Evolutionary conservation across 2,888 invertebrate species (phyloP).

Genomic region (Parelbella ahira): DNA sequence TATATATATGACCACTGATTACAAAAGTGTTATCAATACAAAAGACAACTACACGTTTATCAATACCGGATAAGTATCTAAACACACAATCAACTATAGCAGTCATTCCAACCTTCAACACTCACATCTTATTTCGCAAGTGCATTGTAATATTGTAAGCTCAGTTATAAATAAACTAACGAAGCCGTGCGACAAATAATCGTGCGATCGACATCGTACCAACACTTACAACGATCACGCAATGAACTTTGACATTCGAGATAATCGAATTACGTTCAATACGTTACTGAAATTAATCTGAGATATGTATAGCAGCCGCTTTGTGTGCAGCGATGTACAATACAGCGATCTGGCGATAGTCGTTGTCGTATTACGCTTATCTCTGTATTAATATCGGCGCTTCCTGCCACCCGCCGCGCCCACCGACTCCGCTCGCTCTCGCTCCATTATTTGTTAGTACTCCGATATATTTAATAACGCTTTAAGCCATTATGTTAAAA

Average conservation of each 20-base stretch:
- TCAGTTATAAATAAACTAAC: slow-evolving; percentile 9
- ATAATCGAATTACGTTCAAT: slow-evolving; percentile 57
- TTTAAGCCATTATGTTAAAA: too few species aligned
- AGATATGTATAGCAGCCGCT: slow-evolving; percentile 27
- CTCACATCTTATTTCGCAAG: slow-evolving; percentile 1
- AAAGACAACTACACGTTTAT: too few species aligned
- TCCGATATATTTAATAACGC: too few species aligned
- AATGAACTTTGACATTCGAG: slow-evolving; percentile 53
- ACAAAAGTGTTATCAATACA: too few species aligned
- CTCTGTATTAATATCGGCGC: slow-evolving; percentile 44
- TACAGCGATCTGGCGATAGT: slow-evolving; percentile 52
- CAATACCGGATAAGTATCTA: not conserved
- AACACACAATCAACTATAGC: not conserved
- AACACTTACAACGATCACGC: slow-evolving; percentile 29
- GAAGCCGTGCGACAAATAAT: too few species aligned
- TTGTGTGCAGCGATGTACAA: slow-evolving; percentile 40
- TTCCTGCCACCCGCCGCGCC: slow-evolving; percentile 47
- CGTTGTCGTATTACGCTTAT: slow-evolving; percentile 44
- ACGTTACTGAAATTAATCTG: slow-evolving; percentile 46
- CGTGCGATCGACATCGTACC: slow-evolving; percentile 4
- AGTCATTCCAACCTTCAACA: slow-evolving; percentile 1
- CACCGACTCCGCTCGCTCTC: slow-evolving; percentile 4
- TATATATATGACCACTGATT: too few species aligned
- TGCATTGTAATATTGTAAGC: not conserved
- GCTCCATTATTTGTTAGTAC: too few species aligned